These are phyloP conservation scores for Tetrax tetrax DNA, from an alignment of 2,113 vertebrate species.

Conservation along the genomic window DNA sequence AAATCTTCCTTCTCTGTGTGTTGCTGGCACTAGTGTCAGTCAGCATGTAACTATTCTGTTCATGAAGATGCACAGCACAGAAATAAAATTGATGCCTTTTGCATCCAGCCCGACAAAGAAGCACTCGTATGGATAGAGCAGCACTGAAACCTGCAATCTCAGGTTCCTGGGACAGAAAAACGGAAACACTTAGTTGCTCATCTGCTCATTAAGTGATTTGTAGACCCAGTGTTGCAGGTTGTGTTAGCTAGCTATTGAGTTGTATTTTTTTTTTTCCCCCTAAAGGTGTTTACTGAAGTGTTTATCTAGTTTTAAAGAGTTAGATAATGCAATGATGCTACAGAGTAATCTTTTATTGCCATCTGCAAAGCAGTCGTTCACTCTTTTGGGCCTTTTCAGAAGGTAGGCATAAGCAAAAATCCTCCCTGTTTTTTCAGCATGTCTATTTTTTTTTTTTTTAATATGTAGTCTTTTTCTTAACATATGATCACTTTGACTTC, in stretches of 20 bases:
- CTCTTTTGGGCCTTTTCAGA: neutral
- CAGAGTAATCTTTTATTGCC: neutral
- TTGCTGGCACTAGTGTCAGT: neutral
- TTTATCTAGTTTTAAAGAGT: neutral
- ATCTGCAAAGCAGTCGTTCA: neutral
- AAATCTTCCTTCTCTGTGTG: fast-evolving
- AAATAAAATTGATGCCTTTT: neutral
- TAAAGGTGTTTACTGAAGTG: neutral
- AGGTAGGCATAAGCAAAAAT: neutral
- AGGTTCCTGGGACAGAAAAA: neutral
- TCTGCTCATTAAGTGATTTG: neutral
- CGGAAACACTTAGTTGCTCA: neutral
- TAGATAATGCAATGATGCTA: too few relatives aligned
- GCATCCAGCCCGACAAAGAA: neutral
- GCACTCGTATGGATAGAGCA: neutral
- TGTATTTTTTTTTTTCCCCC: neutral
- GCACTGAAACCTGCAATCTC: neutral
- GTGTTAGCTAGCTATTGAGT: neutral
- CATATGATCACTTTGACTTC: neutral
- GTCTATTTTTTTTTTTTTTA: neutral
- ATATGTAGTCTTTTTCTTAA: neutral
- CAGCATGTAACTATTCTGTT: neutral
- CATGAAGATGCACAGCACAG: neutral
- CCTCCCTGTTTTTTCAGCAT: neutral
- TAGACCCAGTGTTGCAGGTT: neutral